These are phyloP conservation scores for Myzus persicae DNA, from an alignment of 1,140 invertebrate species.

Conservation along the genomic window DNA sequence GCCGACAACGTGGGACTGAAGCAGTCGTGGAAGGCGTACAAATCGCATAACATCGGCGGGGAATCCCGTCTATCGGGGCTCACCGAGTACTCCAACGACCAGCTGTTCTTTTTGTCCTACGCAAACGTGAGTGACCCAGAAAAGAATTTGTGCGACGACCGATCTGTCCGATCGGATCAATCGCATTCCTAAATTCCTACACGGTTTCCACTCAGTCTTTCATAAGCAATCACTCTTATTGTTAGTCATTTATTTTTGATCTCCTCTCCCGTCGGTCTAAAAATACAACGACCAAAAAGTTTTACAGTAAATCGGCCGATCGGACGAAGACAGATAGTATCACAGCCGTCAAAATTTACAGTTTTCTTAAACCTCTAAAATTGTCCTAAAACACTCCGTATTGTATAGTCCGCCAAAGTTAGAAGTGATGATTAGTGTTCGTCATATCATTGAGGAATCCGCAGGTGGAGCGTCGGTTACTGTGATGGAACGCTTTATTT, in stretches of 20 bases:
- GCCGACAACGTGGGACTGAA: conserved; percentile 89
- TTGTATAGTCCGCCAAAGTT: neutral
- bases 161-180: neutral
- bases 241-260: neutral
- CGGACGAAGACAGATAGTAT: neutral
- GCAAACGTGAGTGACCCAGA: conserved; percentile 74
- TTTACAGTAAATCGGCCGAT: neutral
- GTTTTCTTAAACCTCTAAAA: neutral
- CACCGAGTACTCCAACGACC: conserved; percentile 76
- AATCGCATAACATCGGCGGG: conserved; percentile 67
- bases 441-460: neutral
- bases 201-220: neutral
- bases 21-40: conserved; percentile 79
- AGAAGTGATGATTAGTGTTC: neutral
- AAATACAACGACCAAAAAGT: no score
- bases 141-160: neutral
- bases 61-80: conserved; percentile 76
- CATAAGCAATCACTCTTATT: neutral
- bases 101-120: conserved; percentile 89
- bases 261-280: no score
- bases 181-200: neutral
- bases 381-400: neutral
- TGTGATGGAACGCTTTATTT: neutral
- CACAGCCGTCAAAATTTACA: no score
- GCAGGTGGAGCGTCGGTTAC: neutral